A percentile compares a stretch with the other conserved stretches of the same genome.
Evolutionary conservation across 2,888 invertebrate genomes (phyloP).

Genomic region (Tyria jacobaeae): DNA sequence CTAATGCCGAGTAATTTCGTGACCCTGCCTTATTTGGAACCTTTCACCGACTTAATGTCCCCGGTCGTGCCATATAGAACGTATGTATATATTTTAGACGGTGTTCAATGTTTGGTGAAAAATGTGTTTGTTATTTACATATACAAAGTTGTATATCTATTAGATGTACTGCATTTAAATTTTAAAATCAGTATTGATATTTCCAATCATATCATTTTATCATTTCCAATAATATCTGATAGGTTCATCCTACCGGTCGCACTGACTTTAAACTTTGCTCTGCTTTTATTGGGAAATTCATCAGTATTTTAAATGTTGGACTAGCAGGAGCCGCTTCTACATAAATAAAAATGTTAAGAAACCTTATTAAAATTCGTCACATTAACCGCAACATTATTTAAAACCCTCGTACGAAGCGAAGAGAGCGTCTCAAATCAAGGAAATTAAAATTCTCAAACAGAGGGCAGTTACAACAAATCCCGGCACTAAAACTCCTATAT

Average conservation of each 20-base stretch:
- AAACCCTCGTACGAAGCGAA: constrained; percentile 45
- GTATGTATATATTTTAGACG: constrained; percentile 52
- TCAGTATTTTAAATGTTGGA: not conserved
- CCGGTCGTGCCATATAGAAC: constrained; percentile 49
- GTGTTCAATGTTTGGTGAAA: constrained; percentile 39
- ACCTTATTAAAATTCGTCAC: constrained; percentile 27
- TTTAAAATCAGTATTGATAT: not conserved
- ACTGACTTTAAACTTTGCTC: no score
- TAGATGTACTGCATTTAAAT: not conserved
- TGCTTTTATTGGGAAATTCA: not conserved
- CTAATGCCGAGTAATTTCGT: constrained; percentile 83
- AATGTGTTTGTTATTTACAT: constrained; percentile 15
- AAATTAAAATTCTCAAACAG: constrained; percentile 85
- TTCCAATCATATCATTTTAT: no score
- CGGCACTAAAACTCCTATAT: constrained; percentile 84
- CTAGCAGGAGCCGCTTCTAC: not conserved
- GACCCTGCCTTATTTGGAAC: constrained; percentile 73
- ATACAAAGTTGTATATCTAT: not conserved
- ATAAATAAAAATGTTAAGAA: constrained; percentile 10
- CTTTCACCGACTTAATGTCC: constrained; percentile 68
- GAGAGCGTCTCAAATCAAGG: constrained; percentile 73
- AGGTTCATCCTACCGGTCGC: no score
- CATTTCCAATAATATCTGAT: no score
- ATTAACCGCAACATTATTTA: constrained; percentile 26
- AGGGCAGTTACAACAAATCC: constrained; percentile 84